Conservation (phyloP, 37 sponge, comb jelly and placozoan species). For the Chondrilla cf. caribensis region DNA sequence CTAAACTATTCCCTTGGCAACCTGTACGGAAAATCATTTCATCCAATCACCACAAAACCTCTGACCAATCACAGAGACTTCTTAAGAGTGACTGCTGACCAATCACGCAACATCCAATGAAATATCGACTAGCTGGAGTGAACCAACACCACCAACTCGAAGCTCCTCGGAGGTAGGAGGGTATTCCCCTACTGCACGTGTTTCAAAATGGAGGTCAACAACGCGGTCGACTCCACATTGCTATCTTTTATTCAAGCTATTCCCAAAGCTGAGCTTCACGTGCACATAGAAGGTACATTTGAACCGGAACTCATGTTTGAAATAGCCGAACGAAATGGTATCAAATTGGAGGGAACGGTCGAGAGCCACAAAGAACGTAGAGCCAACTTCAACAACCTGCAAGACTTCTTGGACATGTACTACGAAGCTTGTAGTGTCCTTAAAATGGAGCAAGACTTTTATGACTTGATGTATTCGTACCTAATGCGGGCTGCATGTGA, state of each 20-base stretch:
- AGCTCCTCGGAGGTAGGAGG: too few relatives aligned
- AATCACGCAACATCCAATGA: too few relatives aligned
- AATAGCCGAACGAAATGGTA: constrained; percentile 55
- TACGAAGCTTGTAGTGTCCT: constrained; percentile 65
- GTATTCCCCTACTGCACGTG: too few relatives aligned
- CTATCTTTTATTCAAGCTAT: constrained; percentile 36
- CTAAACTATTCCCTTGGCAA: too few relatives aligned
- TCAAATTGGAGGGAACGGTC: constrained; percentile 51
- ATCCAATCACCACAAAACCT: too few relatives aligned
- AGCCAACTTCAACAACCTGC: constrained; percentile 57
- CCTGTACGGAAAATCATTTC: too few relatives aligned
- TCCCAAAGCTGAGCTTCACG: constrained; percentile 77
- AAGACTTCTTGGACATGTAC: constrained; percentile 72
- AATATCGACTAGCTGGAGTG: too few relatives aligned
- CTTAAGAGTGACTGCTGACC: too few relatives aligned
- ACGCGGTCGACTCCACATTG: neutral
- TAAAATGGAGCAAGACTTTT: constrained; percentile 57
- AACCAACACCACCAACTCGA: too few relatives aligned
- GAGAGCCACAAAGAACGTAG: constrained; percentile 44
- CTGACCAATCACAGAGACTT: too few relatives aligned
- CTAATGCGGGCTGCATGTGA: constrained; percentile 51
- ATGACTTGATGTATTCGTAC: constrained; percentile 78
- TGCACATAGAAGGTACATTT: constrained; percentile 80
- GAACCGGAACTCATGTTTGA: constrained; percentile 73
- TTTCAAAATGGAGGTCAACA: too few relatives aligned